Evolutionary conservation across 35 echinoderm and acorn worm genomes (phyloP), one percentile per base, ranked within the genome.

Genomic region (Acanthaster planci): DNA sequence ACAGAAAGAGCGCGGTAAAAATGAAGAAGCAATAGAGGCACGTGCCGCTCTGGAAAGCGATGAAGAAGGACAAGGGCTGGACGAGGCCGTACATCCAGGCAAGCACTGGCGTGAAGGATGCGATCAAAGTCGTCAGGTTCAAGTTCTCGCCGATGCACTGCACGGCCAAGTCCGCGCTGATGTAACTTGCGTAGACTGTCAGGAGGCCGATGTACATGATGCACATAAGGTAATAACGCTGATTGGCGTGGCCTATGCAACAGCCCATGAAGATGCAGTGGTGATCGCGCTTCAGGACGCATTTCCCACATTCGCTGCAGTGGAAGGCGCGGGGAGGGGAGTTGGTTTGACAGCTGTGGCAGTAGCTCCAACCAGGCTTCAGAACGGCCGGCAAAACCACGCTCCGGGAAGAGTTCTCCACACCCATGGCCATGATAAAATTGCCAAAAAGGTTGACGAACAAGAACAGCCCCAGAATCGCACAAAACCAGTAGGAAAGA

Each of bases 231-330:
- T 90, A 97, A 79, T 84, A 97, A 1, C 95, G 95, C 4, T 89
- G 67, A 51, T 97, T 97, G 68, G 84, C 84, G 56, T 93, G 76
- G n/a, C 95, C 95, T 15, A 97, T 60, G 55, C 95, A 97, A 23
- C 86, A 89, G 12, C 95, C 95, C 1, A 88, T 89, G 50, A 93
- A 97, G 15, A 93, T 30, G 34, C 95, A 97, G 38, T 97, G 95
- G 76, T 97, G 95, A 72, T 97, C 95, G 9, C 95, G 76, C 44
- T 93, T 89, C 32, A 97, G 21, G 12, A 97, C 84, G 37, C 95
- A 97, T 1, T 26, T 67, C 18, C 88, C 84, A 59, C 95, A 97
- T 21, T 72, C 54, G 76, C 64, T 76, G 59, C 95, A 97, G 38
- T 97, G 95, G 52, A 76, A 68, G 19, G 95, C 68, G 75, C 95